A percentile compares a stretch with the other conserved stretches of the same genome.
These are phyloP conservation scores for Glareola pratincola DNA, from an alignment of 2,113 vertebrate genomes.

Conservation along the genomic window DNA sequence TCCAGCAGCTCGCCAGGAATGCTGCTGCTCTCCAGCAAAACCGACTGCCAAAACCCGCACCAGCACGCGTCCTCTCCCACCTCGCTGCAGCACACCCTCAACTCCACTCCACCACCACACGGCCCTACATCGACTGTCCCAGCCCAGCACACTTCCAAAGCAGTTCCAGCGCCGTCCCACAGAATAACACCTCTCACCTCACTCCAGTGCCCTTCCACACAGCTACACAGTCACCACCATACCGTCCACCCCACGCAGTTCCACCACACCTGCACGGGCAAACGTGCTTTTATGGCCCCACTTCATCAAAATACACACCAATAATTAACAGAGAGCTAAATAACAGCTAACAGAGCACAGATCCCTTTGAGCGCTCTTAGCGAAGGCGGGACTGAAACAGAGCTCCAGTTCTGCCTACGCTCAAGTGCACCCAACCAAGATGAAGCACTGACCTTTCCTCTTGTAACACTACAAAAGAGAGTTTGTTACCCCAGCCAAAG, in stretches of 20 bases:
- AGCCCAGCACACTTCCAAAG: not conserved
- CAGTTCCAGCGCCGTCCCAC: not conserved
- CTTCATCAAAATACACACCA: not conserved
- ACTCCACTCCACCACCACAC: not conserved
- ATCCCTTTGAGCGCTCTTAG: not conserved
- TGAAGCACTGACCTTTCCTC: not conserved
- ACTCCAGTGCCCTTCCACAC: not conserved
- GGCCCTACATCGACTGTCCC: not conserved
- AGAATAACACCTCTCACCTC: not conserved
- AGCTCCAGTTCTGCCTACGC: not conserved
- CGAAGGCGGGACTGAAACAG: not conserved
- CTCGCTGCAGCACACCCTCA: not conserved
- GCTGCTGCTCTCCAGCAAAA: not conserved
- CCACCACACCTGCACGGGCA: not conserved
- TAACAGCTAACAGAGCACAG: not conserved
- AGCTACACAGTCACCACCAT: not conserved
- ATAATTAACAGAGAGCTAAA: not conserved
- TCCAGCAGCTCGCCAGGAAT: not conserved
- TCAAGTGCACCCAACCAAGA: not conserved
- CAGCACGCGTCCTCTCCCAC: fast-evolving
- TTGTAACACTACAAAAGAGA: not conserved
- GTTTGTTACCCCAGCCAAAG: not conserved
- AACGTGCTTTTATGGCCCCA: not conserved
- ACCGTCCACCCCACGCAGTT: not conserved
- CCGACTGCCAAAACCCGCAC: not conserved